These are phyloP conservation scores for Drosophila azteca DNA, from an alignment of 1,140 invertebrate genomes.

Conservation along the genomic window DNA sequence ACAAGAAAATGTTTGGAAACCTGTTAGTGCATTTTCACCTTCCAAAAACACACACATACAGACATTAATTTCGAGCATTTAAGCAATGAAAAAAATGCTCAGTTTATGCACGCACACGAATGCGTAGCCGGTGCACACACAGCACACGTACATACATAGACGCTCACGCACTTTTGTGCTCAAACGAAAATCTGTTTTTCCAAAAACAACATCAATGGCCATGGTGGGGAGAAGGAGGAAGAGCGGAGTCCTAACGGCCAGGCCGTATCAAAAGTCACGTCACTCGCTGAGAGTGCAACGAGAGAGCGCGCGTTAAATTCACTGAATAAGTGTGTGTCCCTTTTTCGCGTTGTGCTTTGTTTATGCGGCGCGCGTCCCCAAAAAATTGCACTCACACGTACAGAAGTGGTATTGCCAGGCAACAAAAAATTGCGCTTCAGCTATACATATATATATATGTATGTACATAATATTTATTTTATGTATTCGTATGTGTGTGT, in stretches of 20 bases:
- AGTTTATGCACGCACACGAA: background rate
- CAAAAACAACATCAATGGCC: conserved; percentile 44
- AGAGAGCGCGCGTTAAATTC: conserved; percentile 44
- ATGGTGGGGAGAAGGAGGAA: conserved; percentile 42
- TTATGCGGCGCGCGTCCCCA: conserved; percentile 24
- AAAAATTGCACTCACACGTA: conserved; percentile 30
- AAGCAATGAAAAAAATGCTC: no score
- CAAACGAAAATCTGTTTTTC: conserved; percentile 57
- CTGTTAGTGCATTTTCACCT: conserved; percentile 22
- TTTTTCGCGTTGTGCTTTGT: conserved; percentile 34
- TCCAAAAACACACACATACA: conserved; percentile 28
- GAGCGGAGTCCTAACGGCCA: conserved; percentile 14
- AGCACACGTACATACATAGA: conserved; percentile 1
- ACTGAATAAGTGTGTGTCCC: background rate
- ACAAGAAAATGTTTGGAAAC: conserved; percentile 10
- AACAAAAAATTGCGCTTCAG: conserved; percentile 7
- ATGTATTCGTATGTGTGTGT: background rate
- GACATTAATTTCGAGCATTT: background rate
- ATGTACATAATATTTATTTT: no score
- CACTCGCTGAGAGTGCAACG: conserved; percentile 53
- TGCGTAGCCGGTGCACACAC: conserved; percentile 31
- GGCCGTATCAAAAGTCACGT: conserved; percentile 61
- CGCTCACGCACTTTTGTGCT: conserved; percentile 38
- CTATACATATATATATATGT: conserved; percentile 2
- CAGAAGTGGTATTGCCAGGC: conserved; percentile 18